These are phyloP conservation scores for Athene cunicularia DNA, from an alignment of 2,113 vertebrate genomes.

Conservation along the genomic window DNA sequence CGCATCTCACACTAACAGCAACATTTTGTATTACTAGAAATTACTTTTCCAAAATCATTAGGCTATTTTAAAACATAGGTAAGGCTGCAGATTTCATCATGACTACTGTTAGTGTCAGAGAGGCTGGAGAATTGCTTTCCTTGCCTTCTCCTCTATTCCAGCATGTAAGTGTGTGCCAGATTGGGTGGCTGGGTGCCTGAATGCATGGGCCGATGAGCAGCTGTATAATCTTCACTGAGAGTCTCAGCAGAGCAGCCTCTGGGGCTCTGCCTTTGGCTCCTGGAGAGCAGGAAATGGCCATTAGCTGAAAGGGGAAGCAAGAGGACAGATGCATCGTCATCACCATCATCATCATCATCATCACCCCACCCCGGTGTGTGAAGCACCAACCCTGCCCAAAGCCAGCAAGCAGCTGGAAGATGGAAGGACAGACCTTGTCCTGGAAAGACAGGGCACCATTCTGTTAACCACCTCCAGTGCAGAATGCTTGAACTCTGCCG, in stretches of 20 bases:
- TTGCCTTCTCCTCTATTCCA: not conserved
- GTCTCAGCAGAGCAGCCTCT: not conserved
- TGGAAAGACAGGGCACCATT: not conserved
- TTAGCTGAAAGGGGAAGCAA: not conserved
- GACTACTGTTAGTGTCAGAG: not conserved
- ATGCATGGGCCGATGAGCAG: not conserved
- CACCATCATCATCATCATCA: not conserved
- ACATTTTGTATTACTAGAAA: conserved; percentile 21
- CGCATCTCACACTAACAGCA: not conserved
- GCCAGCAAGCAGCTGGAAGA: not conserved
- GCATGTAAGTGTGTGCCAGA: accelerated
- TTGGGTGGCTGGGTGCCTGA: not conserved
- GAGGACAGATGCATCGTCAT: not conserved
- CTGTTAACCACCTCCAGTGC: not conserved
- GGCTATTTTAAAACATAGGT: not conserved
- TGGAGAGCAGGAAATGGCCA: not conserved
- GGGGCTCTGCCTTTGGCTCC: not conserved
- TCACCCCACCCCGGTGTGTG: not conserved
- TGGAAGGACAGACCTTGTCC: not conserved
- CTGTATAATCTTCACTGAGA: not conserved
- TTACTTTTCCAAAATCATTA: not conserved
- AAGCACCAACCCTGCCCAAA: accelerated
- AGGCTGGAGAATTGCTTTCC: not conserved
- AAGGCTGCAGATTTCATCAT: conserved; percentile 5
- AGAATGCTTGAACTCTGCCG: not conserved